Evolutionary conservation across 2,888 invertebrate genomes (phyloP), one percentile per base, ranked within the genome.

Genomic region (Cylindroiulus punctatus): DNA sequence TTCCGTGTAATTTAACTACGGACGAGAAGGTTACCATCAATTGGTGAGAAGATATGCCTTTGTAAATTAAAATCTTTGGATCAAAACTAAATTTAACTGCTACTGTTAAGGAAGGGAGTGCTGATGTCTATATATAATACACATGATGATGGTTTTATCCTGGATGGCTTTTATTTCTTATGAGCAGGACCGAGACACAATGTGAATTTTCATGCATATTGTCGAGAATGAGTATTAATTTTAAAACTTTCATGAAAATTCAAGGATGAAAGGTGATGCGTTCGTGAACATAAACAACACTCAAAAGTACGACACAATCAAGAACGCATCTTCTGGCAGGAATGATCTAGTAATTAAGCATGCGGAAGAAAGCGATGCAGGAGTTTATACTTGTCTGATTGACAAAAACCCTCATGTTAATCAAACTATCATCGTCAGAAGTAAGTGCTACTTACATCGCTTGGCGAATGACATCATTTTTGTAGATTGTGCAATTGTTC

Each of bases 311-410:
- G 30, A 12, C 12, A 14, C 30, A 1, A 12, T 76, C 14, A 76
- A 76, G 76, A 76, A 76, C 26, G 76, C 30, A 30, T 14, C 76
- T 30, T 30, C 30, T 8, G 76, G 76, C 1, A 30, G 26, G 30
- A 76, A 26, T 14, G 76, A 76, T 17, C 36, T 86, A 42, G 26
- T 65, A 5, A 86, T 86, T 42, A 32, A 36, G 30, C 57, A 84
- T n/a, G 81, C 65, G 4, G 36, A 17, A 22, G 86, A 86, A 76
- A 65, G 32, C 10, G 86, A 86, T 85, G 86, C 86, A n/a, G 86
- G 86, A 5, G n/a, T 76, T 19, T 86, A 86, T 76, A 84, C 76
- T 12, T 86, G 86, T 44, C 84, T 30, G 22, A 42, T 84, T 57
- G 32, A 86, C 36, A 85, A 86, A 86, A 42, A 84, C 22, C 0